Percentiles rank a stretch among this genome's conserved stretches.
Conservation (phyloP, 2,797 vertebrate genomes). For the Sebastes itinus region DNA sequence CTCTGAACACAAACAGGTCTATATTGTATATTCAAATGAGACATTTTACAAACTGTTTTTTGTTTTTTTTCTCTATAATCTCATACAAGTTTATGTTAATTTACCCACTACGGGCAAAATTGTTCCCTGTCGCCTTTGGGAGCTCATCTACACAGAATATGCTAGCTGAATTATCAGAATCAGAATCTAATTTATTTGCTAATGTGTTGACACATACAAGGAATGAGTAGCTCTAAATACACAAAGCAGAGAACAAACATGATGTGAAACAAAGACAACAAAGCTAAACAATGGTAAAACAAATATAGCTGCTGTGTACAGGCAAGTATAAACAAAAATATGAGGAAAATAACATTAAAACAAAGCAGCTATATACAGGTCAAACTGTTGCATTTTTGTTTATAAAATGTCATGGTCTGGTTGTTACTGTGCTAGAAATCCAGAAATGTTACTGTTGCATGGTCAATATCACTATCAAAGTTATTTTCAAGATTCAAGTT, state of each 20-base stretch:
- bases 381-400: background rate
- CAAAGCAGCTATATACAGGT: background rate
- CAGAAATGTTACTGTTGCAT: background rate
- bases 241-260: background rate
- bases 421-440: background rate
- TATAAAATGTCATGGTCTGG: background rate
- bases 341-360: background rate
- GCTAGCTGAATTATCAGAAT: background rate
- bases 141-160: background rate
- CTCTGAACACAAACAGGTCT: background rate
- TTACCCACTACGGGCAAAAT: background rate
- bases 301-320: background rate
- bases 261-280: background rate
- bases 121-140: background rate
- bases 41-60: too few species aligned
- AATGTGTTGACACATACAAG: background rate
- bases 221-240: background rate
- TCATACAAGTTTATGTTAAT: background rate
- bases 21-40: too few species aligned
- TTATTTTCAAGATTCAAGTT: too few species aligned
- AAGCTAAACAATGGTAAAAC: background rate
- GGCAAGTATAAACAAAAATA: background rate
- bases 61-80: too few species aligned
- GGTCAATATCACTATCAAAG: background rate
- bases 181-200: background rate